Conservation (phyloP, 2,113 vertebrate species). For the Xiphophorus maculatus region DNA sequence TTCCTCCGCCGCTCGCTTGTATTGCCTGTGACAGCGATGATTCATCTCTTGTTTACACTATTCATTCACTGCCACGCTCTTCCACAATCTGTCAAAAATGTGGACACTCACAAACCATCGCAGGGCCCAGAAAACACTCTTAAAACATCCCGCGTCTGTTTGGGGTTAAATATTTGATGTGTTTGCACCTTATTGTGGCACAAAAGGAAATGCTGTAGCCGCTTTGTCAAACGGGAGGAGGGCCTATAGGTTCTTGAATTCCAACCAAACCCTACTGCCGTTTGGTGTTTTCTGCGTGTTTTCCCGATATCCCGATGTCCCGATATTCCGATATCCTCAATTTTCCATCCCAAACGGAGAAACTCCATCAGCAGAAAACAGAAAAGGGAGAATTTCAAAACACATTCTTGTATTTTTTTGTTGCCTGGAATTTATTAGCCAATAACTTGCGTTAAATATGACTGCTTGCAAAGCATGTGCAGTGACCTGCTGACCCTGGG, state of each 20-base stretch:
- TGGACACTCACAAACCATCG: constrained; percentile 58
- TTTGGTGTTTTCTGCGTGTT: constrained; percentile 19
- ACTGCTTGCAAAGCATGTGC: constrained; percentile 16
- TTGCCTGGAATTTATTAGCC: constrained; percentile 3
- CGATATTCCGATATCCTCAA: neutral
- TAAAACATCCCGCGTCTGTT: constrained; percentile 35
- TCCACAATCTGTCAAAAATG: constrained; percentile 64
- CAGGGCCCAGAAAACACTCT: constrained; percentile 24
- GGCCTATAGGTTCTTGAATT: neutral
- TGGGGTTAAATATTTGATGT: constrained; percentile 45
- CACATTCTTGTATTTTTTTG: neutral
- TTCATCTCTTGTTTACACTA: constrained; percentile 63
- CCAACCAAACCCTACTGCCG: neutral
- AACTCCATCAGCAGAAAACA: constrained; percentile 20
- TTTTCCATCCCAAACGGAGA: constrained; percentile 6
- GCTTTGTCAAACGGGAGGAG: neutral
- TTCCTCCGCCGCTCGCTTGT: constrained; percentile 19
- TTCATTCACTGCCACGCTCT: constrained; percentile 43
- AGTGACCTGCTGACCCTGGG: constrained; percentile 37
- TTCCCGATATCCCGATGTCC: neutral
- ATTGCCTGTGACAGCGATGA: constrained; percentile 52
- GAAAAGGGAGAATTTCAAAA: constrained; percentile 7
- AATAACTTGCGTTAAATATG: neutral
- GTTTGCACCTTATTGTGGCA: constrained; percentile 24
- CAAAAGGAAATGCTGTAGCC: neutral